These are phyloP conservation scores for Gymnoscelis rufifasciata DNA, from an alignment of 2,888 invertebrate genomes.

Conservation along the genomic window DNA sequence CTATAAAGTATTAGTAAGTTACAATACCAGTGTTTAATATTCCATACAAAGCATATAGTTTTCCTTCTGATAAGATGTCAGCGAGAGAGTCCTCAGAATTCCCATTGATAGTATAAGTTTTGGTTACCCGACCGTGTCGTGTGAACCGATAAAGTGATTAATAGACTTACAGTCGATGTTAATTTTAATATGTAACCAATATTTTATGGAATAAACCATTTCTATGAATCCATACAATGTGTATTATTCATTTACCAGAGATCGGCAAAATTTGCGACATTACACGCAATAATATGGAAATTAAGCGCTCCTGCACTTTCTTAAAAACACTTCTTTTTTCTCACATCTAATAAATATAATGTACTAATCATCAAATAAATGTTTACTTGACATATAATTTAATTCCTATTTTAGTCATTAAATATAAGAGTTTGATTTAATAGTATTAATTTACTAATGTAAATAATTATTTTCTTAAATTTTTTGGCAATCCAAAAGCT, in stretches of 20 bases:
- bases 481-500: too few relatives aligned
- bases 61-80: conserved; percentile 1
- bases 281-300: too few relatives aligned
- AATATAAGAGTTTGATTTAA: too few relatives aligned
- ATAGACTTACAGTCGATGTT: conserved; percentile 37
- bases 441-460: too few relatives aligned
- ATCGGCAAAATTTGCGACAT: too few relatives aligned
- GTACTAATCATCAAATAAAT: too few relatives aligned
- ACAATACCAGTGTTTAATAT: conserved; percentile 20
- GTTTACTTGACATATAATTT: too few relatives aligned
- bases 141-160: conserved; percentile 33
- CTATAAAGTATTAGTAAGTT: conserved; percentile 39
- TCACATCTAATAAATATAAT: too few relatives aligned
- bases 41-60: background rate
- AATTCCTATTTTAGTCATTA: too few relatives aligned
- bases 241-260: conserved; percentile 14
- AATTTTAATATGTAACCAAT: conserved; percentile 57
- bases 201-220: conserved; percentile 57
- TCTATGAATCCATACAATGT: conserved; percentile 50
- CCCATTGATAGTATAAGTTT: conserved; percentile 14
- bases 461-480: too few relatives aligned
- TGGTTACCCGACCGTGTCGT: conserved; percentile 14
- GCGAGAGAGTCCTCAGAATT: conserved; percentile 12
- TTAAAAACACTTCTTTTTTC: too few relatives aligned
- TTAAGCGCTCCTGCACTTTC: too few relatives aligned